phyloP scores from a whole-genome alignment of 2,113 vertebrate genomes.

The Onychorhynchus coronatus region DNA sequence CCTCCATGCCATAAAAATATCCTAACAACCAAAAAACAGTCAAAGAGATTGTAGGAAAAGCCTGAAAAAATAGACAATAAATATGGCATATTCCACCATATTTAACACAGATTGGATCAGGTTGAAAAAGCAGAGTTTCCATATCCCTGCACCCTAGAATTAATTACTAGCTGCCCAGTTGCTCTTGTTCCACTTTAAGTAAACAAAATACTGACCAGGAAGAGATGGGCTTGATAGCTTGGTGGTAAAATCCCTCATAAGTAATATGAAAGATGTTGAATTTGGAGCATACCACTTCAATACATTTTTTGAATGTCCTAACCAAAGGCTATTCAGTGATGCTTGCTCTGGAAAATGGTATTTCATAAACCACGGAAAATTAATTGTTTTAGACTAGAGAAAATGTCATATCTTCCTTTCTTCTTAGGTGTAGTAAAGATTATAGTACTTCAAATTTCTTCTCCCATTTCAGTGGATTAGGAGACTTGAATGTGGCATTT shows the following conservation, averaged over 20 bases:
- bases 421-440: not conserved
- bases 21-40: not conserved
- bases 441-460: not conserved
- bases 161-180: not conserved
- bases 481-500: not conserved
- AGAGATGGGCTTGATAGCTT: not conserved
- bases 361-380: not conserved
- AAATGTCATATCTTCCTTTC: not conserved
- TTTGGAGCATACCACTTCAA: not conserved
- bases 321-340: not conserved
- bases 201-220: not conserved
- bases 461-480: not conserved
- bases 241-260: not conserved
- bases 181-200: not conserved
- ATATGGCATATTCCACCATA: not conserved
- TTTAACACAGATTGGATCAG: fast-evolving
- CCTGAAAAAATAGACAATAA: not conserved
- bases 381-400: not conserved
- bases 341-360: not conserved
- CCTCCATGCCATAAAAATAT: not conserved
- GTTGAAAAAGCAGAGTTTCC: fast-evolving
- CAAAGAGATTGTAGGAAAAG: not conserved
- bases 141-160: not conserved
- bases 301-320: not conserved
- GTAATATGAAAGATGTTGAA: not conserved